Percentiles rank a stretch among this genome's conserved stretches.
These are phyloP conservation scores for Sciurus niger DNA, from an alignment of 2,113 vertebrate species.

Conservation along the genomic window DNA sequence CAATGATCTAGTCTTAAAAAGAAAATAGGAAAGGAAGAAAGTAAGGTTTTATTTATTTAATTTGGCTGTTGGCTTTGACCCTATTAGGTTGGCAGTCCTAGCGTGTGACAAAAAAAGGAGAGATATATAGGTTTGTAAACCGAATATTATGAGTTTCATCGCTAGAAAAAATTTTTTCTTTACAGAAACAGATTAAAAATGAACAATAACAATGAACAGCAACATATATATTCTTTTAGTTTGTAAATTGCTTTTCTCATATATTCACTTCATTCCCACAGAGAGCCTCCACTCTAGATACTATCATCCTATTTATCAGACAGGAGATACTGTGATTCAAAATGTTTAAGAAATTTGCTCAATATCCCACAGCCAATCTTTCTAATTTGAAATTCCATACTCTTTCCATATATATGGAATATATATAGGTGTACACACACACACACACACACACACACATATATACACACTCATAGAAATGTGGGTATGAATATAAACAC, in stretches of 20 bases:
- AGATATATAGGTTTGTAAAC: neutral
- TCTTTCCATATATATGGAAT: neutral
- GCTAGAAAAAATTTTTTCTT: neutral
- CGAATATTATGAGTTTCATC: neutral
- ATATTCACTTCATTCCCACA: neutral
- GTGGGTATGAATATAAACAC: no score
- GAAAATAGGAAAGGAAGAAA: neutral
- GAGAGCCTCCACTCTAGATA: neutral
- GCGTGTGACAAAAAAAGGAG: neutral
- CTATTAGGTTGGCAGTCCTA: neutral
- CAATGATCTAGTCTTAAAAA: neutral
- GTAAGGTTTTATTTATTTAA: neutral
- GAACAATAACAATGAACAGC: neutral
- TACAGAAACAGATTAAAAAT: neutral
- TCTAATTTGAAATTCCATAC: neutral
- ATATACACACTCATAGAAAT: no score
- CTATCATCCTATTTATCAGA: neutral
- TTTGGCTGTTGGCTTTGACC: neutral
- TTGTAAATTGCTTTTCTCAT: slow-evolving; percentile 8
- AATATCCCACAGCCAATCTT: neutral
- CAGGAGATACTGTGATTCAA: neutral
- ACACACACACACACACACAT: neutral
- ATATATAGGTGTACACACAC: neutral
- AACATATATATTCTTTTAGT: neutral
- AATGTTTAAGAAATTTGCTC: neutral